These are phyloP conservation scores for Bombylius major DNA, from an alignment of 2,888 invertebrate species.

Conservation along the genomic window DNA sequence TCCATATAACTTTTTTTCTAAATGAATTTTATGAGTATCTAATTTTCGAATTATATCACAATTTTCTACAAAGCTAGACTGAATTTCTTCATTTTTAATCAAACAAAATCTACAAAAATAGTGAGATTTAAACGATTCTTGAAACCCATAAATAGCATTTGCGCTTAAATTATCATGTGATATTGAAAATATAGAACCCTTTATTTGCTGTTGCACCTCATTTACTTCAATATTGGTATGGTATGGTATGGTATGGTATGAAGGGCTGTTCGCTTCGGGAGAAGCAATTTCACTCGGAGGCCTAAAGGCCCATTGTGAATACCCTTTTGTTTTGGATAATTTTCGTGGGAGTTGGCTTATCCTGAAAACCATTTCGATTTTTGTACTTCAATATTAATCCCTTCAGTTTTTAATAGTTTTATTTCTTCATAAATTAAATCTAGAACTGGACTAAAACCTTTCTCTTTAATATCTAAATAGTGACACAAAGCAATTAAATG, in stretches of 20 bases:
- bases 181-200: neutral
- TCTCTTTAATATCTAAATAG: neutral
- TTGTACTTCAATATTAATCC: neutral
- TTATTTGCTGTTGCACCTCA: neutral
- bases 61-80: neutral
- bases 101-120: neutral
- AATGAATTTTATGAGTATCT: neutral
- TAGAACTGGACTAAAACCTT: neutral
- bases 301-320: too few relatives aligned
- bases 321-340: too few relatives aligned
- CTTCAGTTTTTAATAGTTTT: neutral
- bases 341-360: too few relatives aligned
- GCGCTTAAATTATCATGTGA: neutral
- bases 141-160: neutral
- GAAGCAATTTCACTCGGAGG: too few relatives aligned
- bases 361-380: too few relatives aligned
- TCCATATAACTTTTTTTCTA: conserved; percentile 2
- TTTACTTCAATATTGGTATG: too few relatives aligned
- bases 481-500: conserved; percentile 3
- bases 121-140: neutral
- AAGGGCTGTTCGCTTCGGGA: too few relatives aligned
- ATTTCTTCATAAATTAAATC: neutral
- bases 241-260: too few relatives aligned
- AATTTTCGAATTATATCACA: neutral
- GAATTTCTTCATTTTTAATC: neutral